Evolutionary conservation across 2,888 invertebrate genomes (phyloP).

Genomic region (Polydrusus pterygomalis): DNA sequence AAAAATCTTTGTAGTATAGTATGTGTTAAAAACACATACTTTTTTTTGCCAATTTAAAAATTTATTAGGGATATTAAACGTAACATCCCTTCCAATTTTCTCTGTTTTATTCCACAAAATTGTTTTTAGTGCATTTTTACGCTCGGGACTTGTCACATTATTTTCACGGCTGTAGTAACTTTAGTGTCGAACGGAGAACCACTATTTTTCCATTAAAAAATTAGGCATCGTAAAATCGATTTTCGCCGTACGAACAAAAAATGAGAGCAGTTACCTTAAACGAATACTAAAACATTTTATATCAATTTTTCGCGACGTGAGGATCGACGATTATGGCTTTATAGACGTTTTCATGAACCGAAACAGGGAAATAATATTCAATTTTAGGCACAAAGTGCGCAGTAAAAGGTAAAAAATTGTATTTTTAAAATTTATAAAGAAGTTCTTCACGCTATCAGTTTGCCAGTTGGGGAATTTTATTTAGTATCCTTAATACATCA

Average conservation of each 20-base stretch:
- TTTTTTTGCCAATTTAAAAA: too few species aligned
- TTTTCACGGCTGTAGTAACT: neutral
- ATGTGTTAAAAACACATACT: too few species aligned
- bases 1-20: too few species aligned
- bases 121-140: neutral
- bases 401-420: too few species aligned
- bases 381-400: too few species aligned
- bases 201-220: constrained; percentile 1
- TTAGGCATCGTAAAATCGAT: neutral
- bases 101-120: neutral
- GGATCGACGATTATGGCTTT: neutral
- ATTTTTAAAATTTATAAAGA: too few species aligned
- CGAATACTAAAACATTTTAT: neutral
- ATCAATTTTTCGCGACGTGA: constrained; percentile 1
- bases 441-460: too few species aligned
- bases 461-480: too few species aligned
- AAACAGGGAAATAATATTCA: too few species aligned
- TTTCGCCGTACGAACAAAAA: constrained; percentile 1
- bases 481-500: too few species aligned
- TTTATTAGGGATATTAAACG: too few species aligned
- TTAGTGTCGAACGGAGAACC: neutral
- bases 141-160: neutral
- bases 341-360: neutral
- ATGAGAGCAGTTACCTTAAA: neutral
- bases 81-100: neutral